Percentiles rank a stretch among this genome's conserved stretches.
Conservation (phyloP, 1,140 invertebrate species). For the Drosophila nikananu region DNA sequence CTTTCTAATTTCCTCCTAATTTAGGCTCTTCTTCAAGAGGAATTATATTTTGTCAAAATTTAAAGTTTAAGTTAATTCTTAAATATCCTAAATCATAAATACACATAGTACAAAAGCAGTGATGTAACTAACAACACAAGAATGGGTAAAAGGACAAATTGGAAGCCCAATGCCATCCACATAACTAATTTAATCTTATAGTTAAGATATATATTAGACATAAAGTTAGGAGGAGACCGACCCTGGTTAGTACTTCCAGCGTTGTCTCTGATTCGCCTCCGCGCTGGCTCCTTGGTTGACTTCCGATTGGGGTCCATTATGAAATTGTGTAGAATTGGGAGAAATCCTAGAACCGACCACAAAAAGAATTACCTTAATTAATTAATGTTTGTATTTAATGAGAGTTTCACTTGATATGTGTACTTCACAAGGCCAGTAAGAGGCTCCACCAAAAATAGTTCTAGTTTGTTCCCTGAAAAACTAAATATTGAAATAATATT, state of each 20-base stretch:
- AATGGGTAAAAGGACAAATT: not conserved
- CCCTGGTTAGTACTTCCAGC: not conserved
- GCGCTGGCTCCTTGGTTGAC: not conserved
- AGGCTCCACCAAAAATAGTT: not conserved
- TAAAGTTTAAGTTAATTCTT: too few relatives aligned
- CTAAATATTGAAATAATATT: not conserved
- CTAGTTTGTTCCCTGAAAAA: not conserved
- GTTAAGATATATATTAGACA: not conserved
- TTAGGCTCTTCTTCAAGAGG: too few relatives aligned
- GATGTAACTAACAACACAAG: not conserved
- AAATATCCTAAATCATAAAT: not conserved
- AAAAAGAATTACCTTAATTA: not conserved
- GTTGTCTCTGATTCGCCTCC: not conserved
- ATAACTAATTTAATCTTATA: not conserved
- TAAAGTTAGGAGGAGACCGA: not conserved
- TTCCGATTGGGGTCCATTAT: conserved; percentile 1
- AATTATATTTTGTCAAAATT: too few relatives aligned
- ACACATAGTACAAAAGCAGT: not conserved
- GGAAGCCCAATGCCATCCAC: not conserved
- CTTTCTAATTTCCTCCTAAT: too few relatives aligned
- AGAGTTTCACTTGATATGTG: not conserved
- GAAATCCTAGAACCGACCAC: not conserved
- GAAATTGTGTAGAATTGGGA: not conserved
- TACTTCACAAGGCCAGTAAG: not conserved
- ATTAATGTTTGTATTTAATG: too few relatives aligned